Base-by-base conservation (phyloP, 2,113 vertebrate species). In the Burhinus bistriatus region DNA sequence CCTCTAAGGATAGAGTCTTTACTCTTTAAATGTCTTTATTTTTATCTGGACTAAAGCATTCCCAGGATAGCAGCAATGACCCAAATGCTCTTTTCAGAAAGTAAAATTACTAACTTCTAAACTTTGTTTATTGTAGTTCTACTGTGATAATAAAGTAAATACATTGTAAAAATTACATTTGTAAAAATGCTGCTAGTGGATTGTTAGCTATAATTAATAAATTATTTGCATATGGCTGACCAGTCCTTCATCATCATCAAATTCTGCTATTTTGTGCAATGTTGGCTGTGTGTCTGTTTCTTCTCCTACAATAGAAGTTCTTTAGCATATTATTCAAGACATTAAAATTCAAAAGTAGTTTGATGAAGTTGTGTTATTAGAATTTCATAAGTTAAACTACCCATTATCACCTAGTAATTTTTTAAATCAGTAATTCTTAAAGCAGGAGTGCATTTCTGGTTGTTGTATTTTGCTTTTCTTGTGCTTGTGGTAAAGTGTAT, bases 161-260 rank as follows among this genome's bases (percentile, higher is more conserved):
- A 29, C 19, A 9, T 40, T 44, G 40, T 87, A 70, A 75, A 89
- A 73, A 34, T 20, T 15, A 64, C 0, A 2, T 36, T 75, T 52
- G 12, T 83, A 58, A 26, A 73, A 84, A 44, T 16, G 27, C 58
- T 18, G 9, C 10, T 44, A 77, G 62, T 45, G n/a, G 61, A 45
- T 89, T 89, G 77, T 62, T 87, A 75, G 55, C 49, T 71, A 1
- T 84, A 55, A 64, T 49, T 58, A 75, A 86, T 11, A 55, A 38
- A 29, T 32, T 57, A 55, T 72, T 83, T 90, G 25, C 47, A 20
- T 77, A 80, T 62, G 66, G 77, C 83, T 90, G 62, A 68, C 62
- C 71, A 88, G 90, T 90, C 58, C 23, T 72, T 65, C 95, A 96
- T 96, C 94, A 58, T 95, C 95, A 97, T 97, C 83, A 64, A 93